Evolutionary conservation across 1,140 invertebrate genomes (phyloP), one percentile per base, ranked within the genome.

Genomic region (Heliconius eleuchia): DNA sequence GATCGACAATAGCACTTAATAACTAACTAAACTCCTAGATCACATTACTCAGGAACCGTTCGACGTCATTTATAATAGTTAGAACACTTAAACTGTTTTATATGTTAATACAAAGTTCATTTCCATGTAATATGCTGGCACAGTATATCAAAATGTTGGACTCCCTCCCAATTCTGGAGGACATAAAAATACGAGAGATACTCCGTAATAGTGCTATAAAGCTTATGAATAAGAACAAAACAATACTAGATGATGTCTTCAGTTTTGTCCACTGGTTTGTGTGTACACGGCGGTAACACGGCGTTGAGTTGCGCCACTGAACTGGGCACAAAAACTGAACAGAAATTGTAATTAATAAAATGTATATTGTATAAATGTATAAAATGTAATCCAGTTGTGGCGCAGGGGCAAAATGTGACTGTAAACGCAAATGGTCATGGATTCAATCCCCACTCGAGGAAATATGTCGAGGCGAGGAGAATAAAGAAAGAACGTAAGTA

Each of bases 71-170:
- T 39, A 71, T 71, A 71, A 71, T 71, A 71, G 71, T 71, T 71
- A 71, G 71, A 71, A n/a, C 34, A 71, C 71, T 78, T 74, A 78
- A 78, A 73, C 39, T 55, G 27, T 78, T 78, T 78, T 78, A 78
- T 78, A 78, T 78, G 77, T 78, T 78, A 78, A 78, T 77, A 74
- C 72, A 70, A 74, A 70, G 52, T 57, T 34, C 55, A 78, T 78
- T 78, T 70, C 71, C 77, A 78, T 78, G 72, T 78, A 78, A 78
- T 78, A 78, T 78, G 52, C 60, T 74, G 72, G 77, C 77, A 74
- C 52, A 78, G 71, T 78, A 78, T 70, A 78, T 78, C 77, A 78
- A 66, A 73, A 50, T 73, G 46, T 78, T 78, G 77, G 77, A 78
- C 42, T 60, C 37, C 42, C 71, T 73, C 77, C 77, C 77, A 78